phyloP scores from a whole-genome alignment of 2,888 invertebrate genomes.

The Trichogramma evanescens region DNA sequence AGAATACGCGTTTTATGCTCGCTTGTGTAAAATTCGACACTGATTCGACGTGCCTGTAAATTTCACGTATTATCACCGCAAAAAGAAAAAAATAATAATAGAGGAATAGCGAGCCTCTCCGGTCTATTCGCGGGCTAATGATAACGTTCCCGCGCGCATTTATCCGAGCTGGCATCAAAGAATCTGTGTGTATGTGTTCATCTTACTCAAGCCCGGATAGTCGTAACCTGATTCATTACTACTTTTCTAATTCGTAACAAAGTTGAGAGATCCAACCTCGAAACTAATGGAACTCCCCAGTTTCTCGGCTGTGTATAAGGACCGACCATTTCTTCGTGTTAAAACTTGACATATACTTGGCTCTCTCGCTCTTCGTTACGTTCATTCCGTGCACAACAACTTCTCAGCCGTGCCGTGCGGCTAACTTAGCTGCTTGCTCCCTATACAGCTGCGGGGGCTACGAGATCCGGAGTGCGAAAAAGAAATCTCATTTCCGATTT shows the following conservation, averaged over 20 bases:
- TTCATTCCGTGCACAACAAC: too few relatives aligned
- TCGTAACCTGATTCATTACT: too few relatives aligned
- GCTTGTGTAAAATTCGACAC: too few relatives aligned
- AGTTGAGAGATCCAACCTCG: too few relatives aligned
- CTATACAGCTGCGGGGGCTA: not conserved
- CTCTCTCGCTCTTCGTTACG: not conserved
- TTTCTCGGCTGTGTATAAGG: too few relatives aligned
- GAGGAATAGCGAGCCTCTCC: not conserved
- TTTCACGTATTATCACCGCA: not conserved
- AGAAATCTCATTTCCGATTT: conserved; percentile 26
- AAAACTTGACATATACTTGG: not conserved
- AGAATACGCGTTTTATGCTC: too few relatives aligned
- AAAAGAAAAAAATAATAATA: not conserved
- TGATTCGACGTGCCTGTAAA: too few relatives aligned
- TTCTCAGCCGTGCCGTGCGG: too few relatives aligned
- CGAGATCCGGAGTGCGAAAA: not conserved
- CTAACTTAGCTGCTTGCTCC: not conserved
- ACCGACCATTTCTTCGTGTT: conserved; percentile 4
- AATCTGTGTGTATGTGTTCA: not conserved
- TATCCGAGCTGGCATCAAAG: not conserved
- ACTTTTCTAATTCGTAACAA: too few relatives aligned
- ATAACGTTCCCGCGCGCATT: not conserved
- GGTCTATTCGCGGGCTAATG: not conserved
- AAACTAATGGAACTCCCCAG: too few relatives aligned
- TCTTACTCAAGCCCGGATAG: too few relatives aligned